Evolutionary conservation across 1,140 invertebrate species (phyloP), one percentile per base, ranked within the genome.

Genomic region (Drosophila ogumai): DNA sequence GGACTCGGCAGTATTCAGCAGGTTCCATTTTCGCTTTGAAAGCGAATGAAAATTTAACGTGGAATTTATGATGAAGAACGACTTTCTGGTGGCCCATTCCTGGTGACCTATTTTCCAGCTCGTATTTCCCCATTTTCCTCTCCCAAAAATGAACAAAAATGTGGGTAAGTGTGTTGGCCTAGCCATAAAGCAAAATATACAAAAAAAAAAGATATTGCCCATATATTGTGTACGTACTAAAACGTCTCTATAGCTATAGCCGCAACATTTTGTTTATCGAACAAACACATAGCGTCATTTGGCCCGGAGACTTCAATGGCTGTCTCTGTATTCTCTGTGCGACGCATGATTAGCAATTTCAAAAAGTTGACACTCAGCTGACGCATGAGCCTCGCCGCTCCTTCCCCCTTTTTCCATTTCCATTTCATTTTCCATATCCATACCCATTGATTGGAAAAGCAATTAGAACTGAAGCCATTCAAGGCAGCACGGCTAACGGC

Each of bases 301-400:
- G 65, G 56, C 50, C 49, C 56, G 22, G 38, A 69, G 47, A 36
- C 50, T 50, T 69, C 38, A 69, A 67, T 72, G 19, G 50, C 36
- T 60, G 38, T 31, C 58, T 49, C 25, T 69, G 71, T 63, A 71
- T 25, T 31, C 56, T 43, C 38, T 49, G 60, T 15, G 63, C 63
- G 28, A 36, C 52, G 58, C 71, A 74, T 84, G 84, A 87, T 87
- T 87, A 87, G 82, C 82, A 71, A 82, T 79, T 86, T 79, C 71
- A 82, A 82, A 85, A 79, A 79, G 84, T 76, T 88, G 84, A 88
- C 84, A 87, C 75, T 86, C 67, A 63, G 75, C 84, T 88, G 84
- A 87, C 84, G 84, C 82, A 87, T 88, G 84, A 88, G 73, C 34
- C 25, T n/a, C 34, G 78, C 67, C 63, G 31, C 32, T 72, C 50